Evolutionary conservation across 2,113 vertebrate genomes (phyloP).

Genomic region (Phycodurus eques): DNA sequence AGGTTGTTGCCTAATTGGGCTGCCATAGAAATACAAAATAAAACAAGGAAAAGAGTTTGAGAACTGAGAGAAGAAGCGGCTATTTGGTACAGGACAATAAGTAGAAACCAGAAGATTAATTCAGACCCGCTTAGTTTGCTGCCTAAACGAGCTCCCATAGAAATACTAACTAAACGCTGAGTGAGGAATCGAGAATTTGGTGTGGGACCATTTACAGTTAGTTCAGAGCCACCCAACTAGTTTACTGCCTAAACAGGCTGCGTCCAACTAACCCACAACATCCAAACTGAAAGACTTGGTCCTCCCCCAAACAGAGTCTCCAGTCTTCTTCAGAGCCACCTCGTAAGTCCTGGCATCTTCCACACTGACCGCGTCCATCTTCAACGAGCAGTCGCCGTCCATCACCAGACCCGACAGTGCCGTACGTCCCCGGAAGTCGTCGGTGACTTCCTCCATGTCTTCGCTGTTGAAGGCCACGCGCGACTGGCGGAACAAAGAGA

Average conservation of each 20-base stretch:
- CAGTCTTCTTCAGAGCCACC: constrained; percentile 56
- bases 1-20: too few relatives aligned
- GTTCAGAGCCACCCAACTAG: background rate
- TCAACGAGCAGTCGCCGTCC: constrained; percentile 74
- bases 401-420: constrained; percentile 53
- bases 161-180: background rate
- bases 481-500: constrained; percentile 19
- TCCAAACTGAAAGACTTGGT: constrained; percentile 42
- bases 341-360: constrained; percentile 58
- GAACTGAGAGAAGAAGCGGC: too few relatives aligned
- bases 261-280: constrained; percentile 54
- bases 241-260: background rate
- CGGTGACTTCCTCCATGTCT: constrained; percentile 39
- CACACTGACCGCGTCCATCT: constrained; percentile 49
- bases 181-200: background rate
- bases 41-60: too few relatives aligned
- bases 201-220: background rate
- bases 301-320: constrained; percentile 52
- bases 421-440: constrained; percentile 56
- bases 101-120: too few relatives aligned
- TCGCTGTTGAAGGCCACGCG: constrained; percentile 62
- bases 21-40: too few relatives aligned
- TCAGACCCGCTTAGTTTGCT: background rate
- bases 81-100: too few relatives aligned
- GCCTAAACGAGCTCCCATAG: background rate